Conservation (phyloP, 2,797 vertebrate genomes). For the Amazona ochrocephala region DNA sequence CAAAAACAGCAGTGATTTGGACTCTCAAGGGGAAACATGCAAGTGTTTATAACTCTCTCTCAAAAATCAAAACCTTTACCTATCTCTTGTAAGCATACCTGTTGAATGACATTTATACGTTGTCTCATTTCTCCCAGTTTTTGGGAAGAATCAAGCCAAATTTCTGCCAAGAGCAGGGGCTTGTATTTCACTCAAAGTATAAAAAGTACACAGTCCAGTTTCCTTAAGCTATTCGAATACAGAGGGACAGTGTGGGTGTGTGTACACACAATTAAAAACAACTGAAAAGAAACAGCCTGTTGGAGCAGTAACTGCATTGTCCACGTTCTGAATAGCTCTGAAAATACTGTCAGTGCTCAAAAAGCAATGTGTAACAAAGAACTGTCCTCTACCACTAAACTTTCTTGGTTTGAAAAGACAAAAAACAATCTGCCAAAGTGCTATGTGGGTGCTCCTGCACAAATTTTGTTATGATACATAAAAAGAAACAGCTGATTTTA, state of each 20-base stretch:
- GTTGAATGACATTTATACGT: not conserved
- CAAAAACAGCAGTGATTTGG: not conserved
- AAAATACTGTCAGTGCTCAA: not conserved
- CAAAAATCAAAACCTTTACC: not conserved
- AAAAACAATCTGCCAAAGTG: not conserved
- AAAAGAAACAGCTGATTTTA: too few relatives aligned
- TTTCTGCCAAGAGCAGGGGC: slow-evolving; percentile 10
- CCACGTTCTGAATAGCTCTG: not conserved
- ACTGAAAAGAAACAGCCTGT: not conserved
- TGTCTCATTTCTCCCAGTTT: not conserved
- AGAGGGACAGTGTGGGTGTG: not conserved
- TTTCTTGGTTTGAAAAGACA: not conserved
- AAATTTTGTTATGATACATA: not conserved
- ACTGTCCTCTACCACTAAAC: not conserved
- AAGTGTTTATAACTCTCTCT: not conserved
- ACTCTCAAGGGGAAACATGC: not conserved
- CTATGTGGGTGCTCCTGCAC: not conserved
- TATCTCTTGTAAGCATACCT: not conserved
- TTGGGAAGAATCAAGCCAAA: slow-evolving; percentile 20
- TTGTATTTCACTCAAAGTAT: not conserved
- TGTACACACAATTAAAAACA: not conserved
- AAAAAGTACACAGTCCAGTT: not conserved
- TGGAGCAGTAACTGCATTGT: not conserved
- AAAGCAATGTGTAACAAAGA: not conserved
- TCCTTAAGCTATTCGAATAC: not conserved